Percentiles rank a stretch among this genome's conserved stretches.
These are phyloP conservation scores for Xanthia icteritia DNA, from an alignment of 2,888 invertebrate species.

Conservation along the genomic window DNA sequence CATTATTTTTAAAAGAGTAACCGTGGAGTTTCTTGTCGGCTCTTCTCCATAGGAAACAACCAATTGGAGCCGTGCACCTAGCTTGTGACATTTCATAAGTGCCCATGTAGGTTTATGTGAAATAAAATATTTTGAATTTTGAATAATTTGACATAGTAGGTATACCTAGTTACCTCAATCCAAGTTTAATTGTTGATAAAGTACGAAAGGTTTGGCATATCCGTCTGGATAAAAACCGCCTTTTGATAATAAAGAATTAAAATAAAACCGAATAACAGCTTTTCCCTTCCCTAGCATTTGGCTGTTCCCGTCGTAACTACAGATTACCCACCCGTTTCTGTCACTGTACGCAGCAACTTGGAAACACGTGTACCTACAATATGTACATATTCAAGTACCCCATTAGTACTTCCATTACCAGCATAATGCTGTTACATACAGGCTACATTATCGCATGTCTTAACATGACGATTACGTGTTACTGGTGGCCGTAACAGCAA, in stretches of 20 bases:
- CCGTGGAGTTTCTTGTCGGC: no score
- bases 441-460: constrained; percentile 32
- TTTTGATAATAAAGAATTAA: not conserved
- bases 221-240: not conserved
- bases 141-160: no score
- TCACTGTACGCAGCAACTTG: not conserved
- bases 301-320: not conserved
- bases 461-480: constrained; percentile 29
- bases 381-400: constrained; percentile 26
- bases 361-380: not conserved
- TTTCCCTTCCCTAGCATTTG: not conserved
- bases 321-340: not conserved
- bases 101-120: not conserved
- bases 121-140: not conserved
- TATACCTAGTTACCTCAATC: not conserved
- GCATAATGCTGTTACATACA: not conserved
- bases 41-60: not conserved
- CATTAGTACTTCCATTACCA: constrained; percentile 39
- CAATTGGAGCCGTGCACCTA: not conserved
- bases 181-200: not conserved
- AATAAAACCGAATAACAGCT: no score
- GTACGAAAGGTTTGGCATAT: not conserved
- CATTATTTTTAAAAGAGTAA: no score
- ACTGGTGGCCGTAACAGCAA: constrained; percentile 21
- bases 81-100: no score